phyloP scores from a whole-genome alignment of 2,113 vertebrate genomes.

The Ramphastos sulfuratus region DNA sequence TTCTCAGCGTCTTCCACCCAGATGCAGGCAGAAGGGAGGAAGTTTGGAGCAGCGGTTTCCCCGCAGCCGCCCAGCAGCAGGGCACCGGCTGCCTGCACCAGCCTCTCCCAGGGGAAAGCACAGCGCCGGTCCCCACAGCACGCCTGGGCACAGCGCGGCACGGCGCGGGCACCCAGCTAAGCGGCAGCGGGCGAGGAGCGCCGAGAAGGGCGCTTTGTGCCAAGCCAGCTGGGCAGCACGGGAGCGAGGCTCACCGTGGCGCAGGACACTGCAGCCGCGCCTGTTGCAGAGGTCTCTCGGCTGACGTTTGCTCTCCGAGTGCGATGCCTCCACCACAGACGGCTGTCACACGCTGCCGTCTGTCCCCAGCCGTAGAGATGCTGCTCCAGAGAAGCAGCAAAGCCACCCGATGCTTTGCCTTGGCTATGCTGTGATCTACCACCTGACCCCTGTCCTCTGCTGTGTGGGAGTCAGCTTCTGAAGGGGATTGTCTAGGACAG shows the following conservation, averaged over 20 bases:
- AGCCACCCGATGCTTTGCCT: neutral
- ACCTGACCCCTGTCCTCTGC: neutral
- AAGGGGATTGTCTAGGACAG: neutral
- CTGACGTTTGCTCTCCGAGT: neutral
- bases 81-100: neutral
- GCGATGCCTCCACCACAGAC: neutral
- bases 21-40: neutral
- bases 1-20: accelerated
- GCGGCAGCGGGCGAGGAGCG: accelerated
- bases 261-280: accelerated
- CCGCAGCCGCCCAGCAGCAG: neutral
- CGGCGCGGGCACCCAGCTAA: neutral
- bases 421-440: neutral
- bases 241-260: neutral
- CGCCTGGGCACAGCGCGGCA: accelerated
- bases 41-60: neutral
- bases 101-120: neutral
- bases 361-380: accelerated
- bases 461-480: neutral
- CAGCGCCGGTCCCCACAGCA: neutral
- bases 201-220: neutral
- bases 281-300: neutral
- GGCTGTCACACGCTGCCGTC: neutral
- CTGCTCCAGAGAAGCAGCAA: neutral
- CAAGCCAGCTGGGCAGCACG: neutral